Evolutionary conservation across 2,888 invertebrate species (phyloP), one percentile per base, ranked within the genome.

Genomic region (Julus scanicus): DNA sequence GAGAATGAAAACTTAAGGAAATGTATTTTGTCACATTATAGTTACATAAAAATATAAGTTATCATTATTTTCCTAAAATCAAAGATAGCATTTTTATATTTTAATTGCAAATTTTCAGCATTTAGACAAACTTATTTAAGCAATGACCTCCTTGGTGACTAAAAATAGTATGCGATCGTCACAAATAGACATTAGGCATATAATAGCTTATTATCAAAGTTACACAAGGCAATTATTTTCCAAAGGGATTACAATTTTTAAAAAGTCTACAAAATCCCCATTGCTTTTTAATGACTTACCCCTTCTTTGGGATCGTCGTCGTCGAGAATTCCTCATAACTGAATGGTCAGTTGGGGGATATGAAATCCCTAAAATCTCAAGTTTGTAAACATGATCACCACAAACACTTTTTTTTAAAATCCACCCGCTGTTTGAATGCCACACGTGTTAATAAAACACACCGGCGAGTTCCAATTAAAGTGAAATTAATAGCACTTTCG

Each of bases 281-380:
- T 8, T 8, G 5, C 2, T 44, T 44, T 44, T 44, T 44, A 17
- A 71, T 11, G 71, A 29, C 71, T 71, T 29, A 71, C 71, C 71
- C 71, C 71, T 29, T 29, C 29, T 71, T 29, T 71, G 71, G 71
- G 71, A 71, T 29, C 71, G 8, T 13, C 71, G 8, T 11, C 71
- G 71, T 29, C 71, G 29, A 71, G 71, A 71, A 71, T 71, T 71
- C 71, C 71, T 71, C 71, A 71, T 71, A 8, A 2, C 71, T 71
- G 29, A 2, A 71, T 13, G 17, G 9, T 63, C 63, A 20, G 11
- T 9, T 71, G 5, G 57, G 29, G 57, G 57, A n/a, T n/a, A n/a
- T 17, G 17, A 17, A 63, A 63, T 63, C 57, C 57, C 71, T 29
- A 11, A 71, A 29, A 63, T 63, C 20, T 71, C 71, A 29, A 29